Evolutionary conservation across 2,113 vertebrate genomes (phyloP).

Genomic region (Chauna torquata): DNA sequence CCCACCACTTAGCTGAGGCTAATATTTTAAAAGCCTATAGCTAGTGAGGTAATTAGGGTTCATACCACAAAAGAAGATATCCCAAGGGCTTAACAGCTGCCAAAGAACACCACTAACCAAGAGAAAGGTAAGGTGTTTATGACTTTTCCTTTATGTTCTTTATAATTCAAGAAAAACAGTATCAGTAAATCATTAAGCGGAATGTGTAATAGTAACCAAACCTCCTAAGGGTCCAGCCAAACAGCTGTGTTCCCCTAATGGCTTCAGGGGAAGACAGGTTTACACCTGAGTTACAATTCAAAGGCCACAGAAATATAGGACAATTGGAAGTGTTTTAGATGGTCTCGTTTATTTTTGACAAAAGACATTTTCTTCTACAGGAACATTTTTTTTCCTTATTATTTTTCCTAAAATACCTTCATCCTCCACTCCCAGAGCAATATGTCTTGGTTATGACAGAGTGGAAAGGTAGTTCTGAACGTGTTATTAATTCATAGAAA

Average conservation of each 20-base stretch:
- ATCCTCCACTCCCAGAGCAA: background rate
- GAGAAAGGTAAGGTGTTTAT: background rate
- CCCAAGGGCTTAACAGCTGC: background rate
- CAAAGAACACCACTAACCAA: background rate
- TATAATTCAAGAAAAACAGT: background rate
- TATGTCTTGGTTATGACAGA: background rate
- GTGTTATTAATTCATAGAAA: background rate
- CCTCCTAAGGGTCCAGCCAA: background rate
- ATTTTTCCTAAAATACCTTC: background rate
- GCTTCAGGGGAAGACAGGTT: background rate
- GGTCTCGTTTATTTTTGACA: background rate
- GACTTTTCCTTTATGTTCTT: background rate
- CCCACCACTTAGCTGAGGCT: background rate
- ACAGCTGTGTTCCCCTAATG: background rate
- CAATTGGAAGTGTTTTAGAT: background rate
- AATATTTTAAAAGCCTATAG: background rate
- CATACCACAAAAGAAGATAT: background rate
- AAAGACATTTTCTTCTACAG: background rate
- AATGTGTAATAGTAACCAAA: background rate
- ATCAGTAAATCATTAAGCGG: background rate
- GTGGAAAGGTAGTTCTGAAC: background rate
- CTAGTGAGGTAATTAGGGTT: constrained; percentile 1
- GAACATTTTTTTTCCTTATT: background rate
- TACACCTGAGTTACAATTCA: background rate
- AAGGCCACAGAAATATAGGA: background rate